Evolutionary conservation across 2,113 vertebrate genomes (phyloP), one percentile per base, ranked within the genome.

Genomic region (Hiodon tergisus): DNA sequence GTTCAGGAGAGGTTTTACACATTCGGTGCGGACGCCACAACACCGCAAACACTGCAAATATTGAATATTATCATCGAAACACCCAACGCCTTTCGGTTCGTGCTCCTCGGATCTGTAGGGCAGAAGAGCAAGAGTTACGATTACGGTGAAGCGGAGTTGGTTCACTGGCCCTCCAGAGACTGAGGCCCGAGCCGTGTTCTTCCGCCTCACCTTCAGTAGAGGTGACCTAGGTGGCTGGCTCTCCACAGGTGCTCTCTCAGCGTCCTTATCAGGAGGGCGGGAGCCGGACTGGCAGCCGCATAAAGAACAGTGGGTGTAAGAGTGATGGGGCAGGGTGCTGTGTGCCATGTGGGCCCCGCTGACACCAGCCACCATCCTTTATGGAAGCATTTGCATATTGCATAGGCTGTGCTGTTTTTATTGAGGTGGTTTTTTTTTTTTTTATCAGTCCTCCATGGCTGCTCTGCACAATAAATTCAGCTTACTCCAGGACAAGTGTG

Each of bases 231-330:
- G 10, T 14, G 8, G 4, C 59, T 14, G 8, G 10, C 2, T 14
- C 72, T 14, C 51, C 63, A 72, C 69, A 81, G 78, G 77, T 79
- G 79, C 71, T 76, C 76, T 80, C 80, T 77, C 78, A 80, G 80
- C 73, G 76, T 61, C 73, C 71, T 87, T 83, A 85, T 89, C 87
- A 80, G 78, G 83, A 82, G 78, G 77, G 77, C 13, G 80, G 88
- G 82, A 73, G 76, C 17, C 55, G 65, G 72, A 78, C 80, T 75
- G 81, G 84, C 84, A 82, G 85, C 83, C 84, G 85, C 85, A 90
- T 89, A 91, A 91, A 91, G 88, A 78, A 67, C 47, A 0, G 52
- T 81, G 86, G 87, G 83, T 83, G 84, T 76, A 85, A 89, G 90
- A 90, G 48, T 79, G 89, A 90, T 89, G 87, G 84, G 80, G 31